These are phyloP conservation scores for Columba livia DNA, from an alignment of 2,113 vertebrate genomes.

Conservation along the genomic window DNA sequence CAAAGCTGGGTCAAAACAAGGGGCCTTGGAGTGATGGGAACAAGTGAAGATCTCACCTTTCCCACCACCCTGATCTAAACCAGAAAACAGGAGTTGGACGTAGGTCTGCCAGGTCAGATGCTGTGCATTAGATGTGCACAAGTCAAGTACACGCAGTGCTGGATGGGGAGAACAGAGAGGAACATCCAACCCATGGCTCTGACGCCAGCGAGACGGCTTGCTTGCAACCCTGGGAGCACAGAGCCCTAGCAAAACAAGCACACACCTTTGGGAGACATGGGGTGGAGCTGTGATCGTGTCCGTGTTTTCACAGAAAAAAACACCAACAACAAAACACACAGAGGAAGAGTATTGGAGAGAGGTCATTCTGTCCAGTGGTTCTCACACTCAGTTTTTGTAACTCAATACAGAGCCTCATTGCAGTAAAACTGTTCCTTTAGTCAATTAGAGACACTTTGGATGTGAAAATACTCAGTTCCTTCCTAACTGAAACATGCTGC, in stretches of 20 bases:
- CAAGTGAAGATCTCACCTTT: background rate
- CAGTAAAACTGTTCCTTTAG: background rate
- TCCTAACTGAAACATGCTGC: background rate
- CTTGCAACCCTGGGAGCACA: background rate
- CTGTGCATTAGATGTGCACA: fast-evolving
- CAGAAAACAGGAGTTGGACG: background rate
- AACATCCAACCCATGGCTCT: background rate
- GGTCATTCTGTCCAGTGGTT: background rate
- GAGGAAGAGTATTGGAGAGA: background rate
- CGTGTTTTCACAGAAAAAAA: background rate
- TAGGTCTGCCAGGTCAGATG: background rate
- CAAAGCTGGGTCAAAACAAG: background rate
- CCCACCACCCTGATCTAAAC: background rate
- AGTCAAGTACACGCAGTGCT: background rate
- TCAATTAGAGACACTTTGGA: background rate
- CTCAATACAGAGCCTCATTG: background rate
- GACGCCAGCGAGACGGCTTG: background rate
- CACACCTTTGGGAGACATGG: background rate
- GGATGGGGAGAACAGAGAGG: background rate
- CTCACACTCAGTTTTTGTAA: conserved; percentile 6
- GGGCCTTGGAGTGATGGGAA: background rate
- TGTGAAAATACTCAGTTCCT: background rate
- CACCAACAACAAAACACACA: background rate
- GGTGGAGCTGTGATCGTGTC: background rate
- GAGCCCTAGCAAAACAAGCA: background rate